Evolutionary conservation across 2,797 vertebrate species (phyloP), one percentile per base, ranked within the genome.

Genomic region (Fundulus diaphanus): DNA sequence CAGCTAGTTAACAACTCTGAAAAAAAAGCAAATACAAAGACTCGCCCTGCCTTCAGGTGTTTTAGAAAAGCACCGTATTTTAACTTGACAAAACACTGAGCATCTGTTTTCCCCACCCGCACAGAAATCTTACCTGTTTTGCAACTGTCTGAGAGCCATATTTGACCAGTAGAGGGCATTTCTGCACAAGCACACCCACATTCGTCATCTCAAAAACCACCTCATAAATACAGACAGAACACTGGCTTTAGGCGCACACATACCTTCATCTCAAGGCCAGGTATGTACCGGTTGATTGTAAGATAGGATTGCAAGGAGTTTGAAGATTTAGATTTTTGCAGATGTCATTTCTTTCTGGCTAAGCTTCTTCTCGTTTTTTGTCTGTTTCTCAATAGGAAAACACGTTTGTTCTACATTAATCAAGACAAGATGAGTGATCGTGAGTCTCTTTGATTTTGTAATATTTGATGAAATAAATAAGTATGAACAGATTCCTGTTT

Each of bases 211-310:
- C 9, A 22, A 9, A 4, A 5, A 0, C 2, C 11, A 3, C 51
- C 7, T 22, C 79, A 90, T 89, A 92, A 92, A 90, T 83, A 73
- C 69, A 73, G 77, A 57, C 54, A 1, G 7, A 74, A 35, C 57
- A 24, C 33, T 16, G 15, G 56, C 31, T 31, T 33, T 3, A 37
- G 24, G 22, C 44, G 85, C 44, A 86, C 29, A 7, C 20, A 44
- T 5, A 1, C 0, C 29, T 71, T 18, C 20, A 65, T 70, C 78
- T 66, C 77, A 68, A 37, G 54, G 76, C 29, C 75, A 87, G 92
- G 90, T 92, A 74, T 5, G 33, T 22, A 56, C 22, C 5, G 8
- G 13, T 24, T 79, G n/a, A 42, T 33, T 16, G 16, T 59, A 71
- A 69, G 15, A 5, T 37, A 46, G 13, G 49, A 48, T 3, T 61